Evolutionary conservation across 2,113 vertebrate genomes (phyloP), one percentile per base, ranked within the genome.

Genomic region (Condylura cristata): DNA sequence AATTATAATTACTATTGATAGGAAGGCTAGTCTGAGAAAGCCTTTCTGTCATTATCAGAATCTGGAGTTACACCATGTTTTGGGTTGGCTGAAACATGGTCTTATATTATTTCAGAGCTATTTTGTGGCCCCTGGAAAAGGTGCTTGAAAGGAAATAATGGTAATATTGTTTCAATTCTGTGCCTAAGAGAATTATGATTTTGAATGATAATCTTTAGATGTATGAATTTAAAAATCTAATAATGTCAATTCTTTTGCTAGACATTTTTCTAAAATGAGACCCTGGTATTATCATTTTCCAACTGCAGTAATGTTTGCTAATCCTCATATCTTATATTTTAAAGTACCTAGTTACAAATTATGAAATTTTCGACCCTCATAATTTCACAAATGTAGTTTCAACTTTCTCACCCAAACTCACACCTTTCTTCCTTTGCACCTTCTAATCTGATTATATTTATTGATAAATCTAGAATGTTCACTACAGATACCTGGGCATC

Each of bases 261-360:
- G 3, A 83, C 20, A 39, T 95, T 53, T 90, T 96, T 86, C 53
- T 66, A 87, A 93, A 94, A 90, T 76, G 34, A 4, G 56, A 83
- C 46, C 89, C 72, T 37, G 44, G 78, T 92, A 41, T 44, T 60
- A 72, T 32, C 37, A 87, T 11, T 87, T 79, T 8, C 10, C 22
- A 76, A 53, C 13, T 79, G 53, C 91, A 76, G 53, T 65, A 51
- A 58, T 63, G 30, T 60, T 89, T 84, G 37, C 20, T 85, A 12
- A 66, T 76, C 46, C 78, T 18, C 12, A 48, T 58, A 56, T 66
- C 17, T 89, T 60, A 60, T 3, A 70, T 70, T 80, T n/a, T 12
- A 84, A 81, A 84, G 44, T 2, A 4, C 26, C 75, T 28, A 90
- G 51, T 65, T 95, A 32, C 28, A 85, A 81, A 84, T 12, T 70